A percentile compares a stretch with the other conserved stretches of the same genome.
These are phyloP conservation scores for Belonocnema kinseyi DNA, from an alignment of 1,140 invertebrate genomes.

Conservation along the genomic window DNA sequence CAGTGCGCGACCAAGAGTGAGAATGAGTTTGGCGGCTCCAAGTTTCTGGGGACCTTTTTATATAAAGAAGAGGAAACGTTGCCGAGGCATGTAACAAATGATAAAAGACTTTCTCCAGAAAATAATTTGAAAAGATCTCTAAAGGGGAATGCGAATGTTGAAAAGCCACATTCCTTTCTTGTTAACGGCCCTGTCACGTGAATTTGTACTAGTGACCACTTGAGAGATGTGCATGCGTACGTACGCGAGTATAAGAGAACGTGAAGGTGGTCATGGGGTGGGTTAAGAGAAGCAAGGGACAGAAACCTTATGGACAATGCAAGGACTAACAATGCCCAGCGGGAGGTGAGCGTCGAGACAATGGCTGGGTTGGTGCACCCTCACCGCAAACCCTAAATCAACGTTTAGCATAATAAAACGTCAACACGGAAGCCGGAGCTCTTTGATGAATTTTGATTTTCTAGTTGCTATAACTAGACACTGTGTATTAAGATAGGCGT, in stretches of 20 bases:
- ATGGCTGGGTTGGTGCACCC: constrained; percentile 60
- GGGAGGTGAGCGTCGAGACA: constrained; percentile 67
- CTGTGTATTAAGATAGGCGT: neutral
- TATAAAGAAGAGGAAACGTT: no score
- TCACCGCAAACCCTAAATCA: constrained; percentile 68
- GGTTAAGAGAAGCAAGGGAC: constrained; percentile 26
- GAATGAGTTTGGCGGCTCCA: no score
- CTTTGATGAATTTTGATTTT: constrained; percentile 67
- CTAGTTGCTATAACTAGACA: constrained; percentile 36
- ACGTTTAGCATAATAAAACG: constrained; percentile 72
- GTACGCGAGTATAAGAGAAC: constrained; percentile 37
- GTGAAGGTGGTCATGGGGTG: constrained; percentile 33
- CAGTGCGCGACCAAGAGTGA: no score
- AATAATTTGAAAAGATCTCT: neutral
- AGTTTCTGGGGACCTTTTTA: no score
- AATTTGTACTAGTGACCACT: neutral
- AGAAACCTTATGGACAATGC: constrained; percentile 59
- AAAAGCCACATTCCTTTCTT: constrained; percentile 11
- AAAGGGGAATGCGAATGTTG: neutral
- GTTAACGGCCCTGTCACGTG: neutral
- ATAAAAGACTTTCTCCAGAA: no score
- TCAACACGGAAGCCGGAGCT: constrained; percentile 51
- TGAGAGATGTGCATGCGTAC: constrained; percentile 4
- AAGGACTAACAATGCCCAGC: constrained; percentile 68
- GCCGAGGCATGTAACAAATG: no score